Evolutionary conservation across 1,140 invertebrate genomes (phyloP), one percentile per base, ranked within the genome.

Genomic region (Helicoverpa armigera): DNA sequence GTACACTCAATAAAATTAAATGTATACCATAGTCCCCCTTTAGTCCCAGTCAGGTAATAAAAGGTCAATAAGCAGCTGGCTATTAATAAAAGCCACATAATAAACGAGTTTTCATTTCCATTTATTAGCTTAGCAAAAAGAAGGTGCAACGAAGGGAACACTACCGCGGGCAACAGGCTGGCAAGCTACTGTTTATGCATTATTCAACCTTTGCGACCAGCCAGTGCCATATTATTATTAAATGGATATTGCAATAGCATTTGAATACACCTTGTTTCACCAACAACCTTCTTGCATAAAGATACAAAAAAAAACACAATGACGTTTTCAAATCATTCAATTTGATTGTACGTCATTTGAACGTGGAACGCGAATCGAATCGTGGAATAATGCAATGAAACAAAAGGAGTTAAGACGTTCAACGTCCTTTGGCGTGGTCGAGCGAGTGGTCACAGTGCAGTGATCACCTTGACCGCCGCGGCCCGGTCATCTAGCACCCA

Each of bases 401-500:
- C 72, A 75, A 75, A 75, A 75, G 56, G 14, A 50, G 35, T 43
- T 14, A 69, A n/a, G 43, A 63, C 74, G 74, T 77, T 67, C 75
- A 67, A 77, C 50, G 75, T 77, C 74, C 74, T 76, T 77, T 77
- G 9, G 58, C 58, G 73, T 75, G 53, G 58, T 56, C 73, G 58
- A 48, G 60, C 75, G 60, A 78, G 51, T 82, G 75, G 76, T 79
- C 72, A 79, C 77, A 75, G 77, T 80, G 76, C 75, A 79, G 60
- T 75, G 78, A 73, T 78, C 80, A 83, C 84, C 86, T 86, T 87
- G 86, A 86, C 84, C 86, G 86, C 81, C 60, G 72, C 63, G 69
- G 86, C 18, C 60, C 75, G 75, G 75, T 77, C 75, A 77, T 53
- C 50, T 67, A 82, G 82, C 81, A 53, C 60, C 74, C 23, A 63